Base-by-base conservation (phyloP, 2,797 vertebrate species). In the Acomys russatus region DNA sequence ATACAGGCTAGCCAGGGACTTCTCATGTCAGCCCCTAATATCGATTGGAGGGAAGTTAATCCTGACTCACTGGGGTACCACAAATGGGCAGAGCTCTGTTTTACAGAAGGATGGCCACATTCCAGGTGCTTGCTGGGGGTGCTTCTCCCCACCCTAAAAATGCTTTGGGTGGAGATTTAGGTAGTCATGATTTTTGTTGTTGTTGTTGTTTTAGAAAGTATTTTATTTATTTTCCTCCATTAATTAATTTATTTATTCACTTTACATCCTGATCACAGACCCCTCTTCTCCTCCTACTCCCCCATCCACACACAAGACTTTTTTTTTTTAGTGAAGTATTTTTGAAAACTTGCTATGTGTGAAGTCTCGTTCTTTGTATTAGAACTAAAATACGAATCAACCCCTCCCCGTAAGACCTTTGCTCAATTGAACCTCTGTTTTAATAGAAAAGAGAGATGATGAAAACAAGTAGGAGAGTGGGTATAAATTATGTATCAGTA, bases 1-100 rank as follows among this genome's bases (percentile, higher is more conserved):
- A 49, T 6, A 1, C 11, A 38, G 51, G 44, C 51, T 15, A 66
- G 56, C 28, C 51, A 17, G 17, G 23, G 6, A 30, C 20, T 33
- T 68, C 38, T 11, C 23, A 0, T 1, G n/a, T n/a, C 49, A 8
- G 6, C 17, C 70, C 9, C 59, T 0, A 8, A 7, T 0, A 2
- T 6, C 1, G 0, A n/a, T 17, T 14, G 20, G 20, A 44, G 74
- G 70, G 73, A 28, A 35, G n/a, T 3, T 4, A 25, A 9, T 2
- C 1, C 49, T 44, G 15, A 23, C 18, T 64, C 68, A 2, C 18
- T 51, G 3, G 14, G 10, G 8, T 8, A 8, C 7, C 54, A 14
- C 3, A 6, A 9, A 22, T 30, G 6, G 71, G 30, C 1, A 1
- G 6, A 35, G 9, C 51, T 73, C 33, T 33, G 9, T n/a, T n/a